A percentile compares a stretch with the other conserved stretches of the same genome.
Conservation (phyloP, 2,113 vertebrate genomes). For the Ciconia stormi region DNA sequence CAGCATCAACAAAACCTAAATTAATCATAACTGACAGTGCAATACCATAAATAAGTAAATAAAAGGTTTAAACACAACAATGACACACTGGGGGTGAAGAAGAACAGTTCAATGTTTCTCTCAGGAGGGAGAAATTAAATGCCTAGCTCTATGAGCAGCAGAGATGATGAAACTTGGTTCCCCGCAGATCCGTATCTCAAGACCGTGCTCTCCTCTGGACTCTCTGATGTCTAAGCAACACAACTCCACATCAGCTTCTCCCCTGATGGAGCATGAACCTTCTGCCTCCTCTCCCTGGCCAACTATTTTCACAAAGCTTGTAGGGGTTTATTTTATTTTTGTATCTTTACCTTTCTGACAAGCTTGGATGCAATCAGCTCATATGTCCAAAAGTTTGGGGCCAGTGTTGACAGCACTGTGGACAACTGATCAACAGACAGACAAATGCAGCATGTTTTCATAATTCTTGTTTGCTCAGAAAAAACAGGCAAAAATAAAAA, state of each 20-base stretch:
- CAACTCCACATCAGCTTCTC: background rate
- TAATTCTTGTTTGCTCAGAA: background rate
- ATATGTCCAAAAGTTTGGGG: background rate
- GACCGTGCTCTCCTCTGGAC: background rate
- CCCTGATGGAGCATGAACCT: background rate
- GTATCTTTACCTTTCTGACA: background rate
- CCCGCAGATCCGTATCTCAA: background rate
- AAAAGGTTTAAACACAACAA: background rate
- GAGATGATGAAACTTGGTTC: background rate
- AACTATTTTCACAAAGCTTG: background rate
- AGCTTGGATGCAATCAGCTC: background rate
- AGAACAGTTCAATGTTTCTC: background rate
- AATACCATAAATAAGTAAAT: background rate
- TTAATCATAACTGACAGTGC: background rate
- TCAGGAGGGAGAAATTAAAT: background rate
- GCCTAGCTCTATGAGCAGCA: background rate
- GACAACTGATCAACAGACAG: background rate
- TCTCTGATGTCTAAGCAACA: background rate
- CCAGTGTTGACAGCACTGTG: background rate
- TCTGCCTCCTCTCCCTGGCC: background rate
- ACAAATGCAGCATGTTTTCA: background rate
- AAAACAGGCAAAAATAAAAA: background rate
- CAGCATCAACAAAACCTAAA: background rate
- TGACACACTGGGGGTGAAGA: background rate
- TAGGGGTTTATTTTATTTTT: background rate